A percentile compares a stretch with the other conserved stretches of the same genome.
These are phyloP conservation scores for Gerris buenoi DNA, from an alignment of 1,140 invertebrate genomes.

Conservation along the genomic window DNA sequence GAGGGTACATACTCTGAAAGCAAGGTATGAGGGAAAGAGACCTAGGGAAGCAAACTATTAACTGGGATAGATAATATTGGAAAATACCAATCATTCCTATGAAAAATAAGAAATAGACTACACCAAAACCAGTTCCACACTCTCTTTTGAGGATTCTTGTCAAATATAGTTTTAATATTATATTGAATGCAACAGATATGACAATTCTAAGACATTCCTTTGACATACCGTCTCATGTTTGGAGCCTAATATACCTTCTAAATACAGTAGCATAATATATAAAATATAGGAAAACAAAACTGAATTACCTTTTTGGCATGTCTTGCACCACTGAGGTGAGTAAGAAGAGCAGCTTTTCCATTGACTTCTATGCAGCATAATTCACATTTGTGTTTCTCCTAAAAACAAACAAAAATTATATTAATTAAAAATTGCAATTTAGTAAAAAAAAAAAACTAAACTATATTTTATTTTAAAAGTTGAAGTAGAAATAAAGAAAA, in stretches of 20 bases:
- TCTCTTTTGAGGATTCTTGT: background rate
- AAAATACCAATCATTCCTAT: background rate
- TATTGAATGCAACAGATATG: too few relatives aligned
- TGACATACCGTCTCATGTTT: background rate
- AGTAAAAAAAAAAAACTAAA: too few relatives aligned
- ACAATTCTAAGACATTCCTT: background rate
- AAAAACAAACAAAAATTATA: too few relatives aligned
- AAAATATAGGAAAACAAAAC: background rate
- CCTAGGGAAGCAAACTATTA: too few relatives aligned
- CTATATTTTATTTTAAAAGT: too few relatives aligned
- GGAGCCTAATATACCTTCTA: background rate
- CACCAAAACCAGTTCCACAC: background rate
- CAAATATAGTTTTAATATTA: background rate
- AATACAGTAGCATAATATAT: background rate
- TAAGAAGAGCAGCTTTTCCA: conserved; percentile 34
- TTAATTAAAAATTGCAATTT: too few relatives aligned
- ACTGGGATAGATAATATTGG: too few relatives aligned
- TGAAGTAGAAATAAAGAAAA: too few relatives aligned
- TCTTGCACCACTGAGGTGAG: conserved; percentile 35
- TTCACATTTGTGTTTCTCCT: conserved; percentile 27
- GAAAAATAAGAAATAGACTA: background rate
- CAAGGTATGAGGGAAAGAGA: too few relatives aligned
- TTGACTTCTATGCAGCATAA: conserved; percentile 36
- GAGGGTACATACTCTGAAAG: too few relatives aligned
- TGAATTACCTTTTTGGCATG: conserved; percentile 35